Percentiles rank a stretch among this genome's conserved stretches.
Evolutionary conservation across 2,888 invertebrate species (phyloP).

Genomic region (Drosophila mettleri): DNA sequence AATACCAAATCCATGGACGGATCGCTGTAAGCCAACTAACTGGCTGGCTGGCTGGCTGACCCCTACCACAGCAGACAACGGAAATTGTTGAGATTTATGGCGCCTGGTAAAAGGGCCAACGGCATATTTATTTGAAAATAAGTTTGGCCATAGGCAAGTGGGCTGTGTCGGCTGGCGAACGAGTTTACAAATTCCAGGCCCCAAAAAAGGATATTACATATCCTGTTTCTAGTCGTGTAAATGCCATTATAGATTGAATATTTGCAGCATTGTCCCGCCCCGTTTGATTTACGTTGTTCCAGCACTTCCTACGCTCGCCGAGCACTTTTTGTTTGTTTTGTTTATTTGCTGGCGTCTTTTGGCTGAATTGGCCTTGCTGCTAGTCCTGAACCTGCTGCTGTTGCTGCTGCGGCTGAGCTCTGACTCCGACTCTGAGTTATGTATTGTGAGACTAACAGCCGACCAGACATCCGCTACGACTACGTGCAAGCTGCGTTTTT

Average conservation of each 20-base stretch:
- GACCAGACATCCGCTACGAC: slow-evolving; percentile 27
- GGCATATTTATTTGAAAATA: slow-evolving; percentile 72
- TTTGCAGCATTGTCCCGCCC: slow-evolving; percentile 55
- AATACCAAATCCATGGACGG: slow-evolving; percentile 58
- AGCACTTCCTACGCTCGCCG: slow-evolving; percentile 52
- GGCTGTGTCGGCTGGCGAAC: slow-evolving; percentile 29
- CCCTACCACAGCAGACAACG: slow-evolving; percentile 53
- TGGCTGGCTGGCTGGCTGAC: slow-evolving; percentile 8
- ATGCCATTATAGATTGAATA: slow-evolving; percentile 79
- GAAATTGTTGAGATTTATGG: slow-evolving; percentile 76
- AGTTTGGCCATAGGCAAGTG: slow-evolving; percentile 55
- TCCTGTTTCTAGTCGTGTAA: slow-evolving; percentile 79
- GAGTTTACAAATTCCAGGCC: slow-evolving; percentile 51
- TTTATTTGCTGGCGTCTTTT: slow-evolving; percentile 29
- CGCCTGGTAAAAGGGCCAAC: slow-evolving; percentile 57
- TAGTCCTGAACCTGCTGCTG: slow-evolving; percentile 41
- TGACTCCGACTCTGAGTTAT: slow-evolving; percentile 51
- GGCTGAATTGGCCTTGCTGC: slow-evolving; percentile 48
- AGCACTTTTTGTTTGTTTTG: slow-evolving; percentile 15
- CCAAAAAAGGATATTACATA: slow-evolving; percentile 79
- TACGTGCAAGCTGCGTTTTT: slow-evolving; percentile 77
- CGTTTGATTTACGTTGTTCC: slow-evolving; percentile 71
- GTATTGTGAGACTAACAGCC: slow-evolving; percentile 64
- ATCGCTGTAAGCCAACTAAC: slow-evolving; percentile 42
- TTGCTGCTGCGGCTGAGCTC: slow-evolving; percentile 9